Base-by-base conservation (phyloP, 2,113 vertebrate species). In the Pseudopodoces humilis region DNA sequence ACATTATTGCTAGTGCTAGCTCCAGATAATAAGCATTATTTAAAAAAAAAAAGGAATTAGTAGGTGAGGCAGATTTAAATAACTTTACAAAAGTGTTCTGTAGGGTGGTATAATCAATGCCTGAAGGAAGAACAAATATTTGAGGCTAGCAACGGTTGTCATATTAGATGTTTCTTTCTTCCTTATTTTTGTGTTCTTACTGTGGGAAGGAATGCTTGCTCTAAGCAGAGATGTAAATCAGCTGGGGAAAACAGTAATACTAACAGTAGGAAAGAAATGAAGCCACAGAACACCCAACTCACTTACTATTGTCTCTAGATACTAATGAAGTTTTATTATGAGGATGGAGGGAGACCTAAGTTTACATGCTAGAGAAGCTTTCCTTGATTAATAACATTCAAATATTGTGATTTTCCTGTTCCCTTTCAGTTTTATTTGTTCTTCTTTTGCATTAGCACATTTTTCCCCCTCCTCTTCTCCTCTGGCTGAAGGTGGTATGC, bases 121-220 rank as follows among this genome's bases (percentile, higher is more conserved):
- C 90, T 74, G 75, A 53, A 89, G 88, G 75, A 93, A 92, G 55
- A 93, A 87, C 68, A 94, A 93, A 90, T 94, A 95, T 85, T 93
- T 94, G 88, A 90, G 55, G 27, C 50, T 94, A 71, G 71, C 79
- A 53, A 1, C 62, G 19, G 20, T 94, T 76, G 20, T 95, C 59
- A 55, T 59, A 60, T 55, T 62, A n/a, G 25, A 27, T 68, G 28
- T 82, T 87, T 87, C 71, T 90, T 81, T 91, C 70, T 95, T 95
- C 88, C 88, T 92, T 92, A 68, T 76, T 88, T 88, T 76, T 83
- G 43, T 76, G n/a, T 85, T 87, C 85, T 83, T 90, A 80, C 46
- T 46, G 76, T 44, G 67, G 59, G 63, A 86, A 90, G 55, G 88
- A 86, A 83, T 77, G 37, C 39, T 67, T 83, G 28, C 63, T 74